Evolutionary conservation across 2,113 vertebrate species (phyloP).

Genomic region (Centropristis striata): DNA sequence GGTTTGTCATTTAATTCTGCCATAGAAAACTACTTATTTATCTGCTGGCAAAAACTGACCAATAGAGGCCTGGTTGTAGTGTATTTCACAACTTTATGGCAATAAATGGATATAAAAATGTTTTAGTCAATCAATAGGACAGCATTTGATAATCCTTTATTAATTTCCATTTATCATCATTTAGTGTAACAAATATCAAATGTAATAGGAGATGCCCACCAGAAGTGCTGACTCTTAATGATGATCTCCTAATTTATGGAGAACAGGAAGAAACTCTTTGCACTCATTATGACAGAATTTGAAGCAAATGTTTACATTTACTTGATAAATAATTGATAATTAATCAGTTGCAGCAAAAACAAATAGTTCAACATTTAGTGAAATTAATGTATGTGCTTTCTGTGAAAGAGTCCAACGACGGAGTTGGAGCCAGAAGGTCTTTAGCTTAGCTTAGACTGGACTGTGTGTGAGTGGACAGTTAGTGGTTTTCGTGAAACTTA

Average conservation of each 20-base stretch:
- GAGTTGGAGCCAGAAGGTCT: too few species aligned
- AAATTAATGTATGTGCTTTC: too few species aligned
- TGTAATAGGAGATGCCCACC: too few species aligned
- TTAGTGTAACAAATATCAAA: background rate
- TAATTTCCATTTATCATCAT: background rate
- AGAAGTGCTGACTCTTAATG: background rate
- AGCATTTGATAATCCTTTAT: too few species aligned
- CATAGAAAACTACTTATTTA: background rate
- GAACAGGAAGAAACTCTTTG: background rate
- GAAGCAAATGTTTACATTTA: background rate
- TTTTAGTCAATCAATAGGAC: background rate
- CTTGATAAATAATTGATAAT: background rate
- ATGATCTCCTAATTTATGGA: background rate
- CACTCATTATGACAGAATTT: background rate
- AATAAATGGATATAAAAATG: background rate
- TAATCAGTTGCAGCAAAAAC: background rate
- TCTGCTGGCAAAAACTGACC: too few species aligned
- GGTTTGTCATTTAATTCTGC: conserved; percentile 77
- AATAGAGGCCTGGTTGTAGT: too few species aligned
- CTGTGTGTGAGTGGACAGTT: too few species aligned
- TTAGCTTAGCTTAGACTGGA: too few species aligned
- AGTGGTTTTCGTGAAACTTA: too few species aligned
- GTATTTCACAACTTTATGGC: background rate
- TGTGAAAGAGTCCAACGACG: too few species aligned
- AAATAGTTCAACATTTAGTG: background rate